phyloP scores from a whole-genome alignment of 2,888 invertebrate genomes.

The Epiblema foenella region DNA sequence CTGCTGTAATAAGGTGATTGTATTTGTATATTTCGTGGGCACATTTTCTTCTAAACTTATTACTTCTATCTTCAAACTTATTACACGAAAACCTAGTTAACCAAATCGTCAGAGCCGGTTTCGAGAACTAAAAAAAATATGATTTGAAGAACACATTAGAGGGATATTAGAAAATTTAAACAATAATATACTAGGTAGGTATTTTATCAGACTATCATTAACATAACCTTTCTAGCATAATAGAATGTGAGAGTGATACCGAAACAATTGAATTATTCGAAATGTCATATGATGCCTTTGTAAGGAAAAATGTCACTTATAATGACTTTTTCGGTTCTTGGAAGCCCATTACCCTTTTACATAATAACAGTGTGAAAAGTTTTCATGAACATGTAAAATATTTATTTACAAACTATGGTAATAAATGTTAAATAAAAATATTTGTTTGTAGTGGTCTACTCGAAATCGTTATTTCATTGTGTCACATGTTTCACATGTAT shows the following conservation, averaged over 20 bases:
- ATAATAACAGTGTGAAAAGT: background rate
- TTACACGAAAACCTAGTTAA: background rate
- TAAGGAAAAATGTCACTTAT: background rate
- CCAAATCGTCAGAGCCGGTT: too few relatives aligned
- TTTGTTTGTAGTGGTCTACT: too few relatives aligned
- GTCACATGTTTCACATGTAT: too few relatives aligned
- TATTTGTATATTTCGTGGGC: background rate
- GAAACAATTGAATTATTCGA: background rate
- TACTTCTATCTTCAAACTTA: background rate
- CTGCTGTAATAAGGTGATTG: constrained; percentile 17
- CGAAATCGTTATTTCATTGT: too few relatives aligned
- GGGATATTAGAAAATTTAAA: too few relatives aligned
- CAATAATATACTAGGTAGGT: too few relatives aligned
- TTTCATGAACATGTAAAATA: background rate
- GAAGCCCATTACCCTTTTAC: background rate
- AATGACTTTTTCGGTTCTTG: background rate
- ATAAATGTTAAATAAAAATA: too few relatives aligned
- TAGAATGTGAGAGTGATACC: background rate
- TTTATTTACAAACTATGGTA: background rate
- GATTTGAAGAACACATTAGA: background rate
- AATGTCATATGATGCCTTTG: background rate
- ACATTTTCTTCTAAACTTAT: background rate
- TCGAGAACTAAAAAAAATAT: too few relatives aligned
- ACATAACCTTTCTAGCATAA: constrained; percentile 10
- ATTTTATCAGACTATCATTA: background rate